Percentiles rank a stretch among this genome's conserved stretches.
Conservation (phyloP, 2,113 vertebrate species). For the Mustela nigripes region DNA sequence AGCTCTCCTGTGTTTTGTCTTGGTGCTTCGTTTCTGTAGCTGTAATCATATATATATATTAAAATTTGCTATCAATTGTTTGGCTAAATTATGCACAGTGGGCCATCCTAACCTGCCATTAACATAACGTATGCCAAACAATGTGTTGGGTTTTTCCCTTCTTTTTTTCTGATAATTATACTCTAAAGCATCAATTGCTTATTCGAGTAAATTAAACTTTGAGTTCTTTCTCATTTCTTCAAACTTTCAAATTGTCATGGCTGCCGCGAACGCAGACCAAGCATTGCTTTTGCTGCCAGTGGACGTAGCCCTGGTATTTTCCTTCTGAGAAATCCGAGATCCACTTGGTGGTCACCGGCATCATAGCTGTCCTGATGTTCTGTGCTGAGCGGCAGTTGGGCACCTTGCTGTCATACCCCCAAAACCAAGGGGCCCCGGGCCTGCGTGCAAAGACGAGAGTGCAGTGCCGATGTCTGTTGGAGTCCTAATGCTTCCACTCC, state of each 20-base stretch:
- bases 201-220: conserved; percentile 90
- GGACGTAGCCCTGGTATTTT: conserved; percentile 58
- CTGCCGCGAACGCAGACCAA: conserved; percentile 76
- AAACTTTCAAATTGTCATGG: conserved; percentile 85
- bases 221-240: conserved; percentile 83
- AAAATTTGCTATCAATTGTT: conserved; percentile 94
- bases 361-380: not conserved
- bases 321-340: not conserved
- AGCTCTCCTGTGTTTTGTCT: conserved; percentile 93
- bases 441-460: not conserved
- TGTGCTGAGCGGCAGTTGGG: not conserved
- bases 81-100: conserved; percentile 97
- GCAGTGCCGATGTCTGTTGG: not conserved
- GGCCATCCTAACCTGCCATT: conserved; percentile 93
- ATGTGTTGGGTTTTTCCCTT: conserved; percentile 74
- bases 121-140: conserved; percentile 94
- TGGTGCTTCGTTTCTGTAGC: conserved; percentile 91
- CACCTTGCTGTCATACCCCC: accelerated
- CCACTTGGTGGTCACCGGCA: accelerated
- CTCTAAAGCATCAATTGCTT: conserved; percentile 92
- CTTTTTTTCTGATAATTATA: conserved; percentile 91
- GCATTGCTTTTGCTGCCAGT: conserved; percentile 81
- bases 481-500: too few species aligned
- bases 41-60: conserved; percentile 96
- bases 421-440: too few species aligned